Base-by-base conservation (phyloP, 2,888 invertebrate species). In the Nomada ferruginata region DNA sequence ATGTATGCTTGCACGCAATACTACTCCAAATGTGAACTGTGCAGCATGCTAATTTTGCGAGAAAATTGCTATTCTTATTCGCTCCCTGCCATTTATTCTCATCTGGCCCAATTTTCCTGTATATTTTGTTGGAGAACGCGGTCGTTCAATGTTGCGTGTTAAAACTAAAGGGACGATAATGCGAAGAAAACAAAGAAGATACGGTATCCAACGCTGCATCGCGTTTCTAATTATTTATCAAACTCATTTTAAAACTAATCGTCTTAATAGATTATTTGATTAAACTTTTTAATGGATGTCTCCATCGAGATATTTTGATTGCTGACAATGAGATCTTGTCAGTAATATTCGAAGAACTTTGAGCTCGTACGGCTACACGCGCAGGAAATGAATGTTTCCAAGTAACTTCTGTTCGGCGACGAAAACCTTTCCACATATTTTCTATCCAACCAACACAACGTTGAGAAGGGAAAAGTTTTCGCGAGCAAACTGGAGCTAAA, bases 361-460 rank as follows among this genome's bases (percentile, higher is more conserved):
- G 11, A 59, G 15, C 10, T 59, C 18, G 50, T 69, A 26, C 29
- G 47, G 36, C 36, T 42, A 59, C 15, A 61, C 23, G 36, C 57
- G 23, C 44, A 13, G 69, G 57, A 77, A 77, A 77, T 44, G 69
- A 69, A 69, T 64, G 18, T 36, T 23, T 13, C 47, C 23, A 55
- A 52, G 53, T 44, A 57, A 52, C 69, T 70, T 79, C 59, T 52
- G 52, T 36, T 60, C 69, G 42, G 18, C 50, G 59, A 64, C 69
- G 64, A 77, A 77, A 64, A 70, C 70, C 64, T 64, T 69, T 47
- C 78, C 52, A 64, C 59, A 44, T 23, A 23, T 29, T 79, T 79
- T 64, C 55, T 52, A 7, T 26, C 7, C 23, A 20, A 29, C 23
- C 26, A 63, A 52, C 57, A 15, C 20, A 20, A 50, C n/a, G 23